Evolutionary conservation across 2,888 invertebrate species (phyloP), one percentile per base, ranked within the genome.

Genomic region (Drosophila barbarae): DNA sequence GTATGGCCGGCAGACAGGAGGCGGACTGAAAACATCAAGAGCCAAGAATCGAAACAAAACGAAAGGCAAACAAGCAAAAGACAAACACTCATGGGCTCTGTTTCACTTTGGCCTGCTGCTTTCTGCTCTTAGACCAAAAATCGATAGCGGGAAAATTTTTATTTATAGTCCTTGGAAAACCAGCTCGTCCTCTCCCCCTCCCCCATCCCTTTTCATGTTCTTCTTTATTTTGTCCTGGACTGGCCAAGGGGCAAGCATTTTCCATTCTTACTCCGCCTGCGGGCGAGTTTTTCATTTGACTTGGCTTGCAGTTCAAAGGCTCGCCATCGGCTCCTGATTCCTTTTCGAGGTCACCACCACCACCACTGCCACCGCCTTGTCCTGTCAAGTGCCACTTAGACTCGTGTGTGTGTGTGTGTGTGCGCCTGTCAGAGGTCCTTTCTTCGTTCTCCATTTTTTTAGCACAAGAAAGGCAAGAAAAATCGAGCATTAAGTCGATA

Each of bases 281-380:
- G 35, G 82, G 68, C 59, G 71, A 66, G 65, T 74, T 85, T 84
- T 83, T 83, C 77, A 85, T 80, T 85, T 77, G 81, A 83, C 85
- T 79, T 85, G 81, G 74, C 85, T 83, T 83, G 77, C 84, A 85
- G 85, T 83, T 85, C 85, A 78, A 78, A 78, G 85, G 82, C 65
- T 74, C 63, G 46, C 10, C 47, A 46, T 36, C 38, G 39, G 34
- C 63, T 53, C n/a, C 68, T 70, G 61, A 52, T 67, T 49, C 70
- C 52, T 38, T 42, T 71, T 74, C 56, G 74, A 77, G 85, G 85
- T 83, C 85, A 77, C 35, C 59, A 53, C 61, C 66, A 49, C 28
- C 53, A 30, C 28, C 51, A 28, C 26, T 28, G 9, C 28, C 69
- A 61, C 65, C 67, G 70, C 67, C 53, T 75, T 72, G 55, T 52